phyloP scores from a whole-genome alignment of 2,797 vertebrate species.

The Picus viridis region DNA sequence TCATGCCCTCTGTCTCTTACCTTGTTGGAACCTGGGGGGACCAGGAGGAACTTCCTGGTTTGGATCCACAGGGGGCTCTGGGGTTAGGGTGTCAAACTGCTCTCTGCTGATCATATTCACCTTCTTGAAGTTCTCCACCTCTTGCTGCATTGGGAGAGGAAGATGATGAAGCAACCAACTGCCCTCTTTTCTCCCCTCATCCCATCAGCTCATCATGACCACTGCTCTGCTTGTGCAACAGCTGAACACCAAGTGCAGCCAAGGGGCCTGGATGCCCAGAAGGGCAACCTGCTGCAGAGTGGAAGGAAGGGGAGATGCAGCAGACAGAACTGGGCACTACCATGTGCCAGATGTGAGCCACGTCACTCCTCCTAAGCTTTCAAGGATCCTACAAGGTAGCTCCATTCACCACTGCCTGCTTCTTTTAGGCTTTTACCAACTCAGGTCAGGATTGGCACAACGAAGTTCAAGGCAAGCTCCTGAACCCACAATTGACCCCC shows the following conservation, averaged over 20 bases:
- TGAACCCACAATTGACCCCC: not conserved
- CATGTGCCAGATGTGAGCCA: not conserved
- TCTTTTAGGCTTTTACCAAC: not conserved
- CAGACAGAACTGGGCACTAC: not conserved
- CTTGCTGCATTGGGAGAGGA: constrained; percentile 86
- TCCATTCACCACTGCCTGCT: not conserved
- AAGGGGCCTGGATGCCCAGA: not conserved
- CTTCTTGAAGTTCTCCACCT: constrained; percentile 99
- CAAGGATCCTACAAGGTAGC: not conserved
- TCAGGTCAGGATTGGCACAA: rapidly evolving
- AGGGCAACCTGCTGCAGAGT: rapidly evolving
- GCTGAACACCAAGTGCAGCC: not conserved
- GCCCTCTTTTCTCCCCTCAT: not conserved
- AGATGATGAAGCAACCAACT: not conserved
- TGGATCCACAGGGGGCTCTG: constrained; percentile 95
- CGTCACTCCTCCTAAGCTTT: not conserved
- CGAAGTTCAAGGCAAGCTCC: not conserved
- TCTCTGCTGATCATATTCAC: constrained; percentile 98
- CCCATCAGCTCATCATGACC: not conserved
- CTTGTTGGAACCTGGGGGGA: constrained; percentile 92
- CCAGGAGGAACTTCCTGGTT: constrained; percentile 98
- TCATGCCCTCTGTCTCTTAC: constrained; percentile 71
- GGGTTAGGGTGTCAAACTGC: constrained; percentile 96
- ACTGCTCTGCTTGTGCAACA: not conserved
- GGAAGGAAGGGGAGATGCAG: not conserved